Conservation (phyloP, 1,140 invertebrate species). For the Ephestia elutella region DNA sequence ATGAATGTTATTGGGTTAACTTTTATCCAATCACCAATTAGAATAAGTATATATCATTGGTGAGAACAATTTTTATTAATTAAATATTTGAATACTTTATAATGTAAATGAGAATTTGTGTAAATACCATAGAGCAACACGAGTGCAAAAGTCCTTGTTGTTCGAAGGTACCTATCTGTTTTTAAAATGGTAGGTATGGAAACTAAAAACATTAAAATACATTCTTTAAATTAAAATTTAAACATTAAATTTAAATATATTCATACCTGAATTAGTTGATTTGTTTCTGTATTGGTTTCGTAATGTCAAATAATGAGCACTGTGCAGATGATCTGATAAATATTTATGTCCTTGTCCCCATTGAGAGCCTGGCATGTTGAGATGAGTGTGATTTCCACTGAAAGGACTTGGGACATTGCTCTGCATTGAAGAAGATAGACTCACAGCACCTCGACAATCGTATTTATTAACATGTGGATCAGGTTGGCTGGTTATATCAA, state of each 20-base stretch:
- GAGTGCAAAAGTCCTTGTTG: no score
- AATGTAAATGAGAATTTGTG: no score
- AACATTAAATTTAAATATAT: no score
- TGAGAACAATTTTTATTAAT: constrained; percentile 13
- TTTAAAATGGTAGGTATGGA: not conserved
- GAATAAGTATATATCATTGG: not conserved
- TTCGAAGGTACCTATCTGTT: no score
- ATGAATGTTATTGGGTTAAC: not conserved
- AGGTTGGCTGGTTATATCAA: constrained; percentile 57
- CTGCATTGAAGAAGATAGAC: constrained; percentile 81
- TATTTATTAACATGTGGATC: constrained; percentile 80
- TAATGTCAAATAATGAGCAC: constrained; percentile 75
- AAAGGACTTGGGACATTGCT: constrained; percentile 83
- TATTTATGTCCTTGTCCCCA: constrained; percentile 81
- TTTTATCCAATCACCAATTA: not conserved
- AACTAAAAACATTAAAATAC: no score
- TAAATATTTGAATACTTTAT: no score
- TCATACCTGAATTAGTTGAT: constrained; percentile 48
- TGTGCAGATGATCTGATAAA: constrained; percentile 78
- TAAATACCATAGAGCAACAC: no score
- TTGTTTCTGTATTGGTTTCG: constrained; percentile 63
- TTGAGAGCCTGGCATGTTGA: constrained; percentile 84
- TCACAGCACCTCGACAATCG: constrained; percentile 80
- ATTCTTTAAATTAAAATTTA: no score
- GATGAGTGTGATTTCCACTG: constrained; percentile 76